Evolutionary conservation across 2,888 invertebrate species (phyloP).

Genomic region (Eumerus sabulonum): DNA sequence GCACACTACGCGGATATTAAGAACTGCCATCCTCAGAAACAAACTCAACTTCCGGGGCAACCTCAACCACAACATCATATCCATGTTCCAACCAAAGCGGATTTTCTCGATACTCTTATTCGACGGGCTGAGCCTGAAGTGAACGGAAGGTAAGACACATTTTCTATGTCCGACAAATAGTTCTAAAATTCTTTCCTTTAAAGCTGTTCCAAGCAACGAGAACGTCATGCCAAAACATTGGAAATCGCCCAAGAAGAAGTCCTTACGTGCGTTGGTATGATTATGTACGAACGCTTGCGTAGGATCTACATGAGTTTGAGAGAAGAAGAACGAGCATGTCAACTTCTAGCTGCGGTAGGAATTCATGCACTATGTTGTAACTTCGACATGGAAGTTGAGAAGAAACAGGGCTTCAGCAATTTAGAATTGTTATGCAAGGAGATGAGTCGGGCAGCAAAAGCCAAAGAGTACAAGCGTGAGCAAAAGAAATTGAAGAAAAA

Average conservation of each 20-base stretch:
- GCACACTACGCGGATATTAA: slow-evolving; percentile 92
- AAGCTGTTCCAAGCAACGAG: slow-evolving; percentile 84
- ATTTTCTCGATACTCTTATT: slow-evolving; percentile 92
- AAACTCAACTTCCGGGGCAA: slow-evolving; percentile 87
- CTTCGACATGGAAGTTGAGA: slow-evolving; percentile 94
- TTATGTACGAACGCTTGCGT: slow-evolving; percentile 93
- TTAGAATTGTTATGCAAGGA: slow-evolving; percentile 93
- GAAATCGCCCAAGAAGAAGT: slow-evolving; percentile 98
- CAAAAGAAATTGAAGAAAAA: slow-evolving; percentile 90
- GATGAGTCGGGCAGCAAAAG: slow-evolving; percentile 91
- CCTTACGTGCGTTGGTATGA: slow-evolving; percentile 94
- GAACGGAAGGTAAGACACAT: slow-evolving; percentile 84
- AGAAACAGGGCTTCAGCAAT: slow-evolving; percentile 92
- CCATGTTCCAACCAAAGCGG: slow-evolving; percentile 92
- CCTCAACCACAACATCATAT: slow-evolving; percentile 87
- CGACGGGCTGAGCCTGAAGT: slow-evolving; percentile 95
- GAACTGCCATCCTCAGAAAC: slow-evolving; percentile 88
- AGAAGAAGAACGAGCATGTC: slow-evolving; percentile 96
- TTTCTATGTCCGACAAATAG: neutral
- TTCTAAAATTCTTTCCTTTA: slow-evolving; percentile 18
- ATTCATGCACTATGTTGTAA: slow-evolving; percentile 92
- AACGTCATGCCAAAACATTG: slow-evolving; percentile 96
- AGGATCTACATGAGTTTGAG: slow-evolving; percentile 91
- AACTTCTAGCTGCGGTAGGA: slow-evolving; percentile 92
- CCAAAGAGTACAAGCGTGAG: slow-evolving; percentile 91